These are phyloP conservation scores for Icerya purchasi DNA, from an alignment of 2,888 invertebrate species.

Conservation along the genomic window DNA sequence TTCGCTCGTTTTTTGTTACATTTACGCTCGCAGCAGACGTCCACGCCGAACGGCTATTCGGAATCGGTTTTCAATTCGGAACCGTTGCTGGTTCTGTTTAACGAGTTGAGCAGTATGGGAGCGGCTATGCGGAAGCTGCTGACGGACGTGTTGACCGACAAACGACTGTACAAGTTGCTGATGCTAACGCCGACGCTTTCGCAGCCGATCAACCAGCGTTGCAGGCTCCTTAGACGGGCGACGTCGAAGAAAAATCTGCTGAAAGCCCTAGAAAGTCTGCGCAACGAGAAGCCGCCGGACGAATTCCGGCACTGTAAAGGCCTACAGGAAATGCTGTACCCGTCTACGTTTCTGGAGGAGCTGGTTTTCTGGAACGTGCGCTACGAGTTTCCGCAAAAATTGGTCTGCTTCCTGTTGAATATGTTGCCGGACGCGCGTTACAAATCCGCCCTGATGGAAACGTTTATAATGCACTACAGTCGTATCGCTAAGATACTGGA, in stretches of 20 bases:
- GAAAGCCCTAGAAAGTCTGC: conserved; percentile 57
- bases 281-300: conserved; percentile 46
- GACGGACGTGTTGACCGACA: conserved; percentile 73
- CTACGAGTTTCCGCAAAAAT: conserved; percentile 90
- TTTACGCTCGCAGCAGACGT: conserved; percentile 32
- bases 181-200: background rate
- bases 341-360: conserved; percentile 76
- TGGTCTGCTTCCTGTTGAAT: conserved; percentile 81
- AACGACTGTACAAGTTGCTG: conserved; percentile 22
- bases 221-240: conserved; percentile 1
- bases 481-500: conserved; percentile 80
- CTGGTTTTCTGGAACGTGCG: conserved; percentile 95
- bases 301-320: conserved; percentile 55
- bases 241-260: conserved; percentile 38
- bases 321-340: conserved; percentile 51
- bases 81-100: conserved; percentile 67
- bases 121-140: conserved; percentile 86
- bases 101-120: conserved; percentile 89
- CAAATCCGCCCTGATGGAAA: conserved; percentile 79
- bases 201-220: background rate
- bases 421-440: conserved; percentile 88
- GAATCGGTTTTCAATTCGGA: conserved; percentile 45
- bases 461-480: conserved; percentile 90
- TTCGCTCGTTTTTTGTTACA: conserved; percentile 74
- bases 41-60: background rate